Base-by-base conservation (phyloP, 2,888 invertebrate genomes). In the Villa cingulata region DNA sequence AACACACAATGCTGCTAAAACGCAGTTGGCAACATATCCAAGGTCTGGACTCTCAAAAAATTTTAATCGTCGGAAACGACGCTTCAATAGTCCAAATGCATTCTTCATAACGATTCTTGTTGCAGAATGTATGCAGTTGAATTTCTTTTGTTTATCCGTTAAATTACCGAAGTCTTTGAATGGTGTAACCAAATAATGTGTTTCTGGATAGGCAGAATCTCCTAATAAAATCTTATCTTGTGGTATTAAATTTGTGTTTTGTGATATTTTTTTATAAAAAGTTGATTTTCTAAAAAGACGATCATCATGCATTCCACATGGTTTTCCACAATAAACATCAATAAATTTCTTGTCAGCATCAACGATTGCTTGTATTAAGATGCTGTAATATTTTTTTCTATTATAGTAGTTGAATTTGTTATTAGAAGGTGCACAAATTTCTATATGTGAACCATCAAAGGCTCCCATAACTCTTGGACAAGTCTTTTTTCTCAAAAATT, bases 21-120 rank as follows among this genome's bases (percentile, higher is more conserved):
- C 48, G 9, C 53, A 37, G 37, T 56, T 52, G 12, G 48, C 43
- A 1, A 57, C 37, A 19, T 43, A 36, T 17, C 40, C 36, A 10
- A 56, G 40, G 48, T 55, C 37, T 37, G n/a, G n/a, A n/a, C n/a
- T n/a, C n/a, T n/a, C 37, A 16, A 37, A 37, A 37, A 37, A 37
- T 37, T 37, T 4, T 5, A 61, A 43, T 34, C 59, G 54, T n/a
- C 56, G 49, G 48, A 60, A 63, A 37, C 61, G 45, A 5, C 49
- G 40, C 48, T 62, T 63, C 14, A 61, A 47, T 6, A 59, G 20
- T 6, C 56, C 58, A 48, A 61, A 59, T 3, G 59, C 52, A 51
- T 60, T 53, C 53, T 60, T 58, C 7, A 60, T 55, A 6, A 56
- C 51, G 1, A 57, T 54, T 50, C 61, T 50, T 1, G 55, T 54